Evolutionary conservation across 2,888 invertebrate genomes (phyloP), one percentile per base, ranked within the genome.

Genomic region (Coenonympha arcania): DNA sequence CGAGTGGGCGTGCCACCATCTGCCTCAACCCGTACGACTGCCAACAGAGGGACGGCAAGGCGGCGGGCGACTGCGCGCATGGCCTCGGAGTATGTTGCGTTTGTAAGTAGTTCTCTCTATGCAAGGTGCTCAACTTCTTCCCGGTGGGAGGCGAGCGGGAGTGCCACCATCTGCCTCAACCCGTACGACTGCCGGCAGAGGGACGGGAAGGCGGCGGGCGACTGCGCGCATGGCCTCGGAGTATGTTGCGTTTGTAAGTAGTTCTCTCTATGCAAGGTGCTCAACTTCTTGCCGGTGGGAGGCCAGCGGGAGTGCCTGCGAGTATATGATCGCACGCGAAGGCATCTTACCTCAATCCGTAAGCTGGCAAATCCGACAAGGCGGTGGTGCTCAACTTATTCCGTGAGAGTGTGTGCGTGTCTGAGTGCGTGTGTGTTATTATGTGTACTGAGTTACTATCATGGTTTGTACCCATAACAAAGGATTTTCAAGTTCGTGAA

Each of bases 21-120:
- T 95, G 95, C 76, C 89, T 94, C 79, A 95, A 95, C 79, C 90
- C 92, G 13, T 95, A 95, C 77, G 94, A 94, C 75, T 95, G 95
- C 62, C 88, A 92, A 8, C 91, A 93, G 65, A 89, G 93, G 63
- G 90, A 91, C 31, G 90, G 90, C 6, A 73, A 72, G 18, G 90
- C 94, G 0, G 88, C 90, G 28, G 95, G 95, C 0, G 90, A 91
- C 62, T 95, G 95, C 66, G 94, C 94, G 0, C 88, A 93, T 55
- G 94, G 95, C 6, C 92, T 95, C 57, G 95, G 95, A 1, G 94
- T 94, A 6, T 95, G 95, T 69, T 95, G 95, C 74, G 90, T 94
- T 47, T 94, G 94, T 94, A 76, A 90, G 93, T 91, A 30, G 1
- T 63, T 85, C 31, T 66, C 82, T 0, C 66, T 84, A 50, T 78